Percentiles rank a stretch among this genome's conserved stretches.
Conservation (phyloP, 35 echinoderm and acorn worm species). For the Apostichopus japonicus region DNA sequence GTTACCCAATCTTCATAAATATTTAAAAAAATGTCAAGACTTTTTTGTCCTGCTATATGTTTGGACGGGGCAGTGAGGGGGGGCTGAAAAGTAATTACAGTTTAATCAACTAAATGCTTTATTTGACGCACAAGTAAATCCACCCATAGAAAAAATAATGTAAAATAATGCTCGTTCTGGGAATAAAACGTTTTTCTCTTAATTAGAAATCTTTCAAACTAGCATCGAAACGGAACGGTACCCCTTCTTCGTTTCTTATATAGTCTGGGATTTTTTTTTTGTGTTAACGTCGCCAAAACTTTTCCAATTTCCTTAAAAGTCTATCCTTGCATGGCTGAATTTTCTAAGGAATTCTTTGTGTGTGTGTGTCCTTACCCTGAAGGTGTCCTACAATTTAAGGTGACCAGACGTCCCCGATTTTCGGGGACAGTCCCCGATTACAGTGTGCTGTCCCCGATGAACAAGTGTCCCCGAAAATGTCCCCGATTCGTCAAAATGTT, state of each 20-base stretch:
- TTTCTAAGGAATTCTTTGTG: not conserved
- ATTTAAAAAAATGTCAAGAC: no score
- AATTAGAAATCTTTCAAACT: not conserved
- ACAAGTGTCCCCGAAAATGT: no score
- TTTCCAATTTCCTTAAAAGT: conserved; percentile 10
- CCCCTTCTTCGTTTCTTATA: not conserved
- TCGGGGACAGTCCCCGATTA: no score
- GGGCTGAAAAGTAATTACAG: not conserved
- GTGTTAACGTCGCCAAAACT: not conserved
- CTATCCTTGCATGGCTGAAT: not conserved
- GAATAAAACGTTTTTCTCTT: not conserved
- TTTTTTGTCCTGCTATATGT: no score
- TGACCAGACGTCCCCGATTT: no score
- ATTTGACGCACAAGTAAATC: not conserved
- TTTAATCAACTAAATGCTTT: not conserved
- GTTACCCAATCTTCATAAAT: no score
- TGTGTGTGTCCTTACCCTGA: no score
- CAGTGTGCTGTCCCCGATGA: no score
- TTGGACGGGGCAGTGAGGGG: no score
- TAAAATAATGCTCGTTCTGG: conserved; percentile 19
- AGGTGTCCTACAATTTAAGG: no score
- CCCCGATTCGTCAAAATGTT: no score
- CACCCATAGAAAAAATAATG: not conserved
- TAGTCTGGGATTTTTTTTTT: not conserved
- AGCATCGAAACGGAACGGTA: not conserved